Evolutionary conservation across 2,888 invertebrate genomes (phyloP), one percentile per base, ranked within the genome.

Genomic region (Coleophora flavipennella): DNA sequence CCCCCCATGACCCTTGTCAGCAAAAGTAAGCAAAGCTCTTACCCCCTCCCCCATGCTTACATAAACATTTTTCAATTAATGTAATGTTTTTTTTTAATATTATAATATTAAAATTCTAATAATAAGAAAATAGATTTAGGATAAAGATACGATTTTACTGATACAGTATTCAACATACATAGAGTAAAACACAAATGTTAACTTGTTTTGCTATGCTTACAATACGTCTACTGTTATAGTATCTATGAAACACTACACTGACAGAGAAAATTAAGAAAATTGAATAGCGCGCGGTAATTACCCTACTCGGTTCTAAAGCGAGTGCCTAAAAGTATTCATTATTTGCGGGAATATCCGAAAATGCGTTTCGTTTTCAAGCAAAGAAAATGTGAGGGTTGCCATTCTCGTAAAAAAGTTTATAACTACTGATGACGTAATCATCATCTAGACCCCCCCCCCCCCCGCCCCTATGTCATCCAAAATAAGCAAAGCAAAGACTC

Each of bases 401-500:
- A 27, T 27, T 27, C 27, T 6, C 9, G 27, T 27, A 45, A 42
- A 36, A 36, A 36, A 29, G 14, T 44, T 44, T 46, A 44, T 50
- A 48, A 44, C 43, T 46, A 48, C 34, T 35, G 41, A 42, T 43
- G 44, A 45, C 48, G 44, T 51, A 46, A 49, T 49, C 46, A 48
- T 45, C 47, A 46, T 52, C 48, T 51, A 44, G 51, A 47, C 48
- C 35, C 48, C 47, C 47, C 49, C 36, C 43, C 42, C 43, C 48
- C 46, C 44, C n/a, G n/a, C n/a, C n/a, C n/a, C n/a, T n/a, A 45
- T 44, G 44, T 43, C 44, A 44, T 45, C 41, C 41, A 48, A n/a
- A n/a, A n/a, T n/a, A n/a, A n/a, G n/a, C n/a, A n/a, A n/a, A n/a
- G n/a, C n/a, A n/a, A n/a, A n/a, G n/a, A n/a, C n/a, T n/a, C n/a